Percentiles rank a stretch among this genome's conserved stretches.
Evolutionary conservation across 2,113 vertebrate species (phyloP).

Genomic region (Oreochromis aureus): DNA sequence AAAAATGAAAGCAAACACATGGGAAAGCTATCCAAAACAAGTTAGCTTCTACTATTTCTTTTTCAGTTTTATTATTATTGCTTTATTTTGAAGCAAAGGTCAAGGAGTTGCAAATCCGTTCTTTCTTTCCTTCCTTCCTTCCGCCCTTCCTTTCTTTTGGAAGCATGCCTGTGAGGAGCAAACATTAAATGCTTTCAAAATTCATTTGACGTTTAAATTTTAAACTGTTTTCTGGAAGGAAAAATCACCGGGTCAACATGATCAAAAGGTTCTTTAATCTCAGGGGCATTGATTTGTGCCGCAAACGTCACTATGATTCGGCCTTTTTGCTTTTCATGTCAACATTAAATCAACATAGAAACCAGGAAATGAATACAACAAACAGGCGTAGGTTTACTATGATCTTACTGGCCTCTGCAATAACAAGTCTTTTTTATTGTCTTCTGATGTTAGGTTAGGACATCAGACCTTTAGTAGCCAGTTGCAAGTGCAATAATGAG

Average conservation of each 20-base stretch:
- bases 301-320: background rate
- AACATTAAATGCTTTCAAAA: background rate
- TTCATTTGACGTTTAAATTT: background rate
- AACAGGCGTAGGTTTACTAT: background rate
- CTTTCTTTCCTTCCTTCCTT: background rate
- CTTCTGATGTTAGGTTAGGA: background rate
- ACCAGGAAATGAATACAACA: background rate
- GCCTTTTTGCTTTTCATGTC: background rate
- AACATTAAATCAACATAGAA: background rate
- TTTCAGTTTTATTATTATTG: background rate
- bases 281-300: background rate
- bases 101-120: background rate
- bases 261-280: background rate
- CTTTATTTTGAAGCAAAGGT: background rate
- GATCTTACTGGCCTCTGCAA: background rate
- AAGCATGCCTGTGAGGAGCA: background rate
- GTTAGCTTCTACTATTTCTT: background rate
- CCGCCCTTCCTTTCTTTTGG: background rate
- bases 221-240: background rate
- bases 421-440: background rate
- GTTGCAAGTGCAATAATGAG: background rate
- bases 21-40: background rate
- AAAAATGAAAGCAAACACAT: background rate
- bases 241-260: background rate
- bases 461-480: background rate